phyloP scores from a whole-genome alignment of 2,797 vertebrate species.

The Pelobates cultripes region DNA sequence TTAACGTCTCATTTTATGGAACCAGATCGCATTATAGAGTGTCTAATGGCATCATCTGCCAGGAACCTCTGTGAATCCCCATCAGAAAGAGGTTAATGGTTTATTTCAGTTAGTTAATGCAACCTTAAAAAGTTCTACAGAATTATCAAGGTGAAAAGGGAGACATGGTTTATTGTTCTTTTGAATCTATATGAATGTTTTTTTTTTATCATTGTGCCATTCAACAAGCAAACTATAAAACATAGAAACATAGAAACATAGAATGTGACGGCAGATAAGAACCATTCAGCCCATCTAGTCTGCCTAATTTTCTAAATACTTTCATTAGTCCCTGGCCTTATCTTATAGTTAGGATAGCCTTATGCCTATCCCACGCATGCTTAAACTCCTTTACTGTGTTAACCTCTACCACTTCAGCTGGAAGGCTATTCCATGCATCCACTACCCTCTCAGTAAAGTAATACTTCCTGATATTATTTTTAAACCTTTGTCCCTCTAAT shows the following conservation, averaged over 20 bases:
- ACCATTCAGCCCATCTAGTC: too few species aligned
- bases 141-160: constrained; percentile 52
- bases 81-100: constrained; percentile 75
- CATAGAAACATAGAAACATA: constrained; percentile 38
- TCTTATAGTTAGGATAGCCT: too few species aligned
- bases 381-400: too few species aligned
- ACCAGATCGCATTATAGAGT: constrained; percentile 63
- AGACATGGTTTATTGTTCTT: constrained; percentile 61
- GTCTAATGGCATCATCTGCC: constrained; percentile 72
- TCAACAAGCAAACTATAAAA: constrained; percentile 9
- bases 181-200: constrained; percentile 60
- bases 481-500: too few species aligned
- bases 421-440: too few species aligned
- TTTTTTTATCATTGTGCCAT: constrained; percentile 12
- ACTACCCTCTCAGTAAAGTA: too few species aligned
- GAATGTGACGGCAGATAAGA: too few species aligned
- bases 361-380: too few species aligned
- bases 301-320: too few species aligned
- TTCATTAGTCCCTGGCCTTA: too few species aligned
- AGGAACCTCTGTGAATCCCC: constrained; percentile 73
- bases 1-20: constrained; percentile 61
- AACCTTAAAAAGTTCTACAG: constrained; percentile 62
- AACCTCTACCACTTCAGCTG: too few species aligned
- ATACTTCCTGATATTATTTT: too few species aligned
- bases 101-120: constrained; percentile 79